phyloP scores from a whole-genome alignment of 2,797 vertebrate species.

The Telmatherina bonti region DNA sequence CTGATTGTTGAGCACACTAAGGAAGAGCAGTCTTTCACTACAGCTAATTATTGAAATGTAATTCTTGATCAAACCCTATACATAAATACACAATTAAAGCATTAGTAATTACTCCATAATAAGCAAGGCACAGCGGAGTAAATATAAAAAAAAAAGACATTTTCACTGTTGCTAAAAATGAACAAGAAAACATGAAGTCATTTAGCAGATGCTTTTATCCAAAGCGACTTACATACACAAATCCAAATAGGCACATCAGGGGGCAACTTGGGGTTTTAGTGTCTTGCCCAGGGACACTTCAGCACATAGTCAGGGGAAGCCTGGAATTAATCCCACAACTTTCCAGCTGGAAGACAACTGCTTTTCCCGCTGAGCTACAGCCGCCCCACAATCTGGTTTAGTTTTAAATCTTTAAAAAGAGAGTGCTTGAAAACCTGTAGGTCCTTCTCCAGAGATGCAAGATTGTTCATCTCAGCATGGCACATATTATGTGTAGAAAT shows the following conservation, averaged over 20 bases:
- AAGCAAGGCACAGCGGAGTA: background rate
- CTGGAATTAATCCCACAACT: too few relatives aligned
- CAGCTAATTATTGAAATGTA: too few relatives aligned
- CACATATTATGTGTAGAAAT: conserved; percentile 17
- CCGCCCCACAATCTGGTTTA: conserved; percentile 57
- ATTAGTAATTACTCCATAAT: conserved; percentile 3
- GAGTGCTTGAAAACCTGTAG: conserved; percentile 25
- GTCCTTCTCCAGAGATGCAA: conserved; percentile 33
- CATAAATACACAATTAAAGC: conserved; percentile 32
- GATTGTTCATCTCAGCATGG: conserved; percentile 47
- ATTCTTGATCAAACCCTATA: conserved; percentile 4
- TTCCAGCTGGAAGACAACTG: too few relatives aligned
- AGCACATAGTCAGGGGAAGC: too few relatives aligned
- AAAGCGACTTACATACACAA: too few relatives aligned
- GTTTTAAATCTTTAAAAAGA: conserved; percentile 44
- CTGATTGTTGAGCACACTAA: too few relatives aligned
- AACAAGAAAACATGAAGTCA: conserved; percentile 25
- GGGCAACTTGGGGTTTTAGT: too few relatives aligned
- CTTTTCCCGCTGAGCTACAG: too few relatives aligned
- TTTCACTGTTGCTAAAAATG: conserved; percentile 37
- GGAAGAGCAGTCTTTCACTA: too few relatives aligned
- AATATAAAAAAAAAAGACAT: conserved; percentile 14
- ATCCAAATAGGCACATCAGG: too few relatives aligned
- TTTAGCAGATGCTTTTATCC: too few relatives aligned
- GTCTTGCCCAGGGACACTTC: too few relatives aligned